These are phyloP conservation scores for Anguilla japonica DNA, from an alignment of 2,113 vertebrate genomes.

Conservation along the genomic window DNA sequence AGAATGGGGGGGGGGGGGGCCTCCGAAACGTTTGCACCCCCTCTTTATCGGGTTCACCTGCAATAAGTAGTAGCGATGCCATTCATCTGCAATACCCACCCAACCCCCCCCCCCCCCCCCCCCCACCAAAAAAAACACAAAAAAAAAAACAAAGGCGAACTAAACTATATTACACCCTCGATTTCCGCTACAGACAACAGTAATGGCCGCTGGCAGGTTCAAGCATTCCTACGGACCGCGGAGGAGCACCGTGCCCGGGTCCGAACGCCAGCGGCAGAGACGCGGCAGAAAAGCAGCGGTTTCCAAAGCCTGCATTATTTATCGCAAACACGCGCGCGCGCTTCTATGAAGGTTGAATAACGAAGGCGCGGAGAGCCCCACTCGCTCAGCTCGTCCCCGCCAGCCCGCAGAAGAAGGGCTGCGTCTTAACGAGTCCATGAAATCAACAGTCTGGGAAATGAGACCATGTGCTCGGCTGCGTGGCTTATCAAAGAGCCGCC, in stretches of 20 bases:
- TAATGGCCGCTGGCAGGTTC: too few species aligned
- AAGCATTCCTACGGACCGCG: too few species aligned
- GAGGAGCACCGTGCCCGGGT: neutral
- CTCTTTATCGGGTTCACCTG: too few species aligned
- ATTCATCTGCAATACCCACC: too few species aligned
- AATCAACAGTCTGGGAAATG: slow-evolving; percentile 22
- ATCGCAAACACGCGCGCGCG: neutral
- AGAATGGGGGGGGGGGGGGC: neutral
- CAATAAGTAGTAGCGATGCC: too few species aligned
- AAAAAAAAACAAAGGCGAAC: neutral
- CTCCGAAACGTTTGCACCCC: neutral
- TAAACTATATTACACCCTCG: neutral
- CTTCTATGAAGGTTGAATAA: slow-evolving; percentile 6
- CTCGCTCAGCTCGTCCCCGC: neutral
- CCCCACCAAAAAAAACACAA: too few species aligned
- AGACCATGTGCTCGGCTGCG: neutral
- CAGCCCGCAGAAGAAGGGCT: slow-evolving; percentile 1
- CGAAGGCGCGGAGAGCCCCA: neutral
- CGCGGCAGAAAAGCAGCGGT: neutral
- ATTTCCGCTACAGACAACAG: neutral
- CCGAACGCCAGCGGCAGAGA: neutral
- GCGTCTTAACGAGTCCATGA: slow-evolving; percentile 12
- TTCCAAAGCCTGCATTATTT: slow-evolving; percentile 6
- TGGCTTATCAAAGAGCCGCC: slow-evolving; percentile 3
- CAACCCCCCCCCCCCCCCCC: too few species aligned